Percentiles rank a stretch among this genome's conserved stretches.
These are phyloP conservation scores for Balaeniceps rex DNA, from an alignment of 2,113 vertebrate genomes.

Conservation along the genomic window DNA sequence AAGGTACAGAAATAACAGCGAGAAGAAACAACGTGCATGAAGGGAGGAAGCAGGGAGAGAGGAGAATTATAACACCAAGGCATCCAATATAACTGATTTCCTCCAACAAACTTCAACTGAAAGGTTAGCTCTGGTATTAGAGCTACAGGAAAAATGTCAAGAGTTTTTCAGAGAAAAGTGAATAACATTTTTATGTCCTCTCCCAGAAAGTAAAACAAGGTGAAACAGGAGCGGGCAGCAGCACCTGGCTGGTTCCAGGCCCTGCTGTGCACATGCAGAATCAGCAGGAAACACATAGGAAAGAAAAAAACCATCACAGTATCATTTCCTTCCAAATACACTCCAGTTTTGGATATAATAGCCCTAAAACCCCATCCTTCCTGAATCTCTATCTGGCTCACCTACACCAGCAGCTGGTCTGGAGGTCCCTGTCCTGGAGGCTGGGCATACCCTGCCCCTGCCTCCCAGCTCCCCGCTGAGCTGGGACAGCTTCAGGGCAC, in stretches of 20 bases:
- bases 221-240: background rate
- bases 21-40: background rate
- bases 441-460: background rate
- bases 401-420: background rate
- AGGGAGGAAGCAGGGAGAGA: background rate
- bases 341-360: background rate
- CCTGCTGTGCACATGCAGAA: background rate
- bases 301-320: background rate
- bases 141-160: background rate
- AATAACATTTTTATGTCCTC: background rate
- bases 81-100: background rate
- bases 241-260: background rate
- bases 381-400: background rate
- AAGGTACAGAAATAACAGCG: background rate
- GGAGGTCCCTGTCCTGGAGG: background rate
- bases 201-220: background rate
- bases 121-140: background rate
- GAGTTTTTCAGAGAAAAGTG: background rate
- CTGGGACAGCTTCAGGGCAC: background rate
- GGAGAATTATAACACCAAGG: background rate
- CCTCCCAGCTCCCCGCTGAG: rapidly evolving
- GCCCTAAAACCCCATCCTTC: background rate
- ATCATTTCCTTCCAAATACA: background rate
- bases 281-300: background rate
- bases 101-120: background rate